Percentiles rank a stretch among this genome's conserved stretches.
Evolutionary conservation across 1,140 invertebrate genomes (phyloP).

Genomic region (Solenopsis invicta): DNA sequence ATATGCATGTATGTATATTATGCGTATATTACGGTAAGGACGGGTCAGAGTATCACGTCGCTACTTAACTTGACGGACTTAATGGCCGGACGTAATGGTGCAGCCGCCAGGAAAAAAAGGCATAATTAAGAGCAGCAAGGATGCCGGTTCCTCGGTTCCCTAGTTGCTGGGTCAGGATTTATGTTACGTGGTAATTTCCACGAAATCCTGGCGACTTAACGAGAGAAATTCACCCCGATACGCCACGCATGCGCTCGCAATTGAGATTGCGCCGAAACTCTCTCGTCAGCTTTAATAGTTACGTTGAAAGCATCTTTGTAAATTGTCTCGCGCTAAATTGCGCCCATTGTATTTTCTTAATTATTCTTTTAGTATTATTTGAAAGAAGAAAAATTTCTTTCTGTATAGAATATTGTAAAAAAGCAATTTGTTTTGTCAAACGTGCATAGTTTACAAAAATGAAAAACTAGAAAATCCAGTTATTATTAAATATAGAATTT

Average conservation of each 20-base stretch:
- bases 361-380: background rate
- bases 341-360: background rate
- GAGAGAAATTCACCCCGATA: slow-evolving; percentile 67
- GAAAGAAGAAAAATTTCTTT: background rate
- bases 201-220: slow-evolving; percentile 68
- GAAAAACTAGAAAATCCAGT: background rate
- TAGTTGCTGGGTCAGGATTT: slow-evolving; percentile 74
- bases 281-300: slow-evolving; percentile 36
- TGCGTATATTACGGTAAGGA: slow-evolving; percentile 70
- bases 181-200: slow-evolving; percentile 78
- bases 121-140: slow-evolving; percentile 79
- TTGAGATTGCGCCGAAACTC: slow-evolving; percentile 36
- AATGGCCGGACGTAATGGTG: slow-evolving; percentile 81
- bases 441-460: background rate
- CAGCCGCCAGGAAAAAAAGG: slow-evolving; percentile 77
- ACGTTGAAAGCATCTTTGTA: slow-evolving; percentile 2
- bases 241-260: slow-evolving; percentile 42
- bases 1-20: slow-evolving; percentile 13
- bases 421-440: background rate
- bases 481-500: background rate
- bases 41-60: slow-evolving; percentile 78
- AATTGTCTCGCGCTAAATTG: slow-evolving; percentile 19
- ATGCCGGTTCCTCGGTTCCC: slow-evolving; percentile 64
- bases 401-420: too few relatives aligned
- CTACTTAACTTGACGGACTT: slow-evolving; percentile 83